These are phyloP conservation scores for Micromesistius poutassou DNA, from an alignment of 2,797 vertebrate genomes.

Conservation along the genomic window DNA sequence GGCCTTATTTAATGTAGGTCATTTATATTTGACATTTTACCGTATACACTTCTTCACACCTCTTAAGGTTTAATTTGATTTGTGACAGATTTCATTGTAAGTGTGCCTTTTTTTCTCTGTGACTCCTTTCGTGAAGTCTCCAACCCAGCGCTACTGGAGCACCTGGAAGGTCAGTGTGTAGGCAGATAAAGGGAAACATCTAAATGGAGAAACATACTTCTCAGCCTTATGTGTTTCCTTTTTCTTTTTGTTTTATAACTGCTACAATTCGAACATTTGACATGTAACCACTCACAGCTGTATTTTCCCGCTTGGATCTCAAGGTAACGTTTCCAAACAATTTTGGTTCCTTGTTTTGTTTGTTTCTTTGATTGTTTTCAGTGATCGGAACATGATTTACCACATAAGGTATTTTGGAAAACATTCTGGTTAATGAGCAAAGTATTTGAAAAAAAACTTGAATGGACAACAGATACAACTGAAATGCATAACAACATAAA, in stretches of 20 bases:
- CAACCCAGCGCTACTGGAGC: not conserved
- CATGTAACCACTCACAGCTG: not conserved
- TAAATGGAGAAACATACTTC: not conserved
- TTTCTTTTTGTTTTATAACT: not conserved
- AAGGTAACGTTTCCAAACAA: not conserved
- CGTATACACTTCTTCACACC: conserved; percentile 39
- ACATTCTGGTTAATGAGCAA: not conserved
- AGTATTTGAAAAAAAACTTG: not conserved
- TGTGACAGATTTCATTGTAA: conserved; percentile 38
- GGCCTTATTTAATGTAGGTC: conserved; percentile 38
- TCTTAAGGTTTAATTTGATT: conserved; percentile 46
- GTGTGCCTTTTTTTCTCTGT: conserved; percentile 26
- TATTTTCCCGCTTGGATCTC: not conserved
- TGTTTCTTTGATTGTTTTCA: not conserved
- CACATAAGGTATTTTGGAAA: not conserved
- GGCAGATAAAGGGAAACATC: not conserved
- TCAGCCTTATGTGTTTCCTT: not conserved
- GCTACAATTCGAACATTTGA: not conserved
- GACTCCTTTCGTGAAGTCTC: conserved; percentile 21
- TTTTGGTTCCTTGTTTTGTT: not conserved
- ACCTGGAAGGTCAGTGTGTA: not conserved
- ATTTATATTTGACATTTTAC: conserved; percentile 51
- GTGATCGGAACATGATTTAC: not conserved
- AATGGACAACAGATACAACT: not conserved
- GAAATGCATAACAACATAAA: not conserved